Percentiles rank a stretch among this genome's conserved stretches.
Evolutionary conservation across 1,140 invertebrate genomes (phyloP).

Genomic region (Nilaparvata lugens): DNA sequence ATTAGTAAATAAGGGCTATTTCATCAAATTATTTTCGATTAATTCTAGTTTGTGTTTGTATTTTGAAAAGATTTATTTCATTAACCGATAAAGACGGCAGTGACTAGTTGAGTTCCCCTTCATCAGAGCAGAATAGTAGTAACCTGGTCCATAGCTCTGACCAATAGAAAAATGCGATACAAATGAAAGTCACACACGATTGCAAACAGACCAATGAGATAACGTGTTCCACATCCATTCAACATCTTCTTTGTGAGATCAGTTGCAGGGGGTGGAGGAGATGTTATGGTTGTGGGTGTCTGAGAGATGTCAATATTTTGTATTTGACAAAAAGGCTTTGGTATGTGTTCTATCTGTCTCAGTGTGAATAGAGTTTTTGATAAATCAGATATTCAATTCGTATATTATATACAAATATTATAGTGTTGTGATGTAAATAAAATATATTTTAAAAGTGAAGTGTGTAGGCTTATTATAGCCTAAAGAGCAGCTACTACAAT

Average conservation of each 20-base stretch:
- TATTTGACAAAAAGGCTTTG: conserved; percentile 3
- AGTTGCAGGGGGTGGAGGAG: conserved; percentile 17
- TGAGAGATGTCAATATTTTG: conserved; percentile 22
- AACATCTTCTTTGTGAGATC: conserved; percentile 21
- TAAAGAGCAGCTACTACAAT: background rate
- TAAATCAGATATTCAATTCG: background rate
- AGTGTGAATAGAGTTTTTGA: background rate
- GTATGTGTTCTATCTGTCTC: background rate
- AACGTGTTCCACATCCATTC: conserved; percentile 16
- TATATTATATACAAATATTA: background rate
- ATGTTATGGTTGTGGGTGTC: conserved; percentile 23
- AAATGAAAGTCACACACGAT: background rate
- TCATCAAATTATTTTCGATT: too few species aligned
- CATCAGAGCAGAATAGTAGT: too few species aligned
- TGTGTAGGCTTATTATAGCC: too few species aligned
- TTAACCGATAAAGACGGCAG: too few species aligned
- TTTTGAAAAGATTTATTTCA: too few species aligned
- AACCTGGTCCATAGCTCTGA: background rate
- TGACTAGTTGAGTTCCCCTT: too few species aligned
- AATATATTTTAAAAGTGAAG: background rate
- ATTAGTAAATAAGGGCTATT: too few species aligned
- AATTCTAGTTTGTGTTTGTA: too few species aligned
- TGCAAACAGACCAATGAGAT: conserved; percentile 15
- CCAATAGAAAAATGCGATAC: conserved; percentile 5
- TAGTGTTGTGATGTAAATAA: background rate